Conservation (phyloP, 1,140 invertebrate species). For the Heliconius eleuchia region DNA sequence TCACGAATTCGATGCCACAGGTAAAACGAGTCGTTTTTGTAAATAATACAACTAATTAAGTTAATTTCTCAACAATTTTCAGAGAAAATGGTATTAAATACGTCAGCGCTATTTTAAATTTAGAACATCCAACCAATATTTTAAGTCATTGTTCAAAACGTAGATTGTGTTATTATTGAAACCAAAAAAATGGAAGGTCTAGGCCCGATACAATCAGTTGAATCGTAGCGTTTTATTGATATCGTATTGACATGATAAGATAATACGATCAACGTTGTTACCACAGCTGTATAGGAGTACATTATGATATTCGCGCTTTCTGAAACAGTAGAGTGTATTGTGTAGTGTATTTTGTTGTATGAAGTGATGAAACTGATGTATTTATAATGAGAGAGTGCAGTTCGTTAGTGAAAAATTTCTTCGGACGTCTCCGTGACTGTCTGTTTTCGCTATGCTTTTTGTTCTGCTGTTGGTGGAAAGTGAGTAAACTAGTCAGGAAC, state of each 20-base stretch:
- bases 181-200: constrained; percentile 52
- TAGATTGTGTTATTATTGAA: neutral
- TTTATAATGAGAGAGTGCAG: constrained; percentile 43
- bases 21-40: too few relatives aligned
- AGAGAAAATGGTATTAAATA: neutral
- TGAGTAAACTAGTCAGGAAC: constrained; percentile 29
- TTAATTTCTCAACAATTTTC: neutral
- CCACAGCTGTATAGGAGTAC: constrained; percentile 42
- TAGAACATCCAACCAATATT: neutral
- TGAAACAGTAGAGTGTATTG: neutral
- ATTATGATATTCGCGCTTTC: constrained; percentile 50
- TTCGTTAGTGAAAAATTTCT: constrained; percentile 45
- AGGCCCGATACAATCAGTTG: constrained; percentile 46
- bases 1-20: too few relatives aligned
- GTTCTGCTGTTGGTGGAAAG: constrained; percentile 48
- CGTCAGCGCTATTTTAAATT: too few relatives aligned
- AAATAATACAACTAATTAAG: too few relatives aligned
- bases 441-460: constrained; percentile 44
- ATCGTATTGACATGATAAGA: constrained; percentile 70
- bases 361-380: constrained; percentile 30
- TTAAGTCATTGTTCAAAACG: neutral
- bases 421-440: constrained; percentile 47
- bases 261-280: constrained; percentile 48
- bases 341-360: constrained; percentile 2
- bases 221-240: constrained; percentile 62